Evolutionary conservation across 2,113 vertebrate genomes (phyloP).

Genomic region (Lasiurus borealis): DNA sequence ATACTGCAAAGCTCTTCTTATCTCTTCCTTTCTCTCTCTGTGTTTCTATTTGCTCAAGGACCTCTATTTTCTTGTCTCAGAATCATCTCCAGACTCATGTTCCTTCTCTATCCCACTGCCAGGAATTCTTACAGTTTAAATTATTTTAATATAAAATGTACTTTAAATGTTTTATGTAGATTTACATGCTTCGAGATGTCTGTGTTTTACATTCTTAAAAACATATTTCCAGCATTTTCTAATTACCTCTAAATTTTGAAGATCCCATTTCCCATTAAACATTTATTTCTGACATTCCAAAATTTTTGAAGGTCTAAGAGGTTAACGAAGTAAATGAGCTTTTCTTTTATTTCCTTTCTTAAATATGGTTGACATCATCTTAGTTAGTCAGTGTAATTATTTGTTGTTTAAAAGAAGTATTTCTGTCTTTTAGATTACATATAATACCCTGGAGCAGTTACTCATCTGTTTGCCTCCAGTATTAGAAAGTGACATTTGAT

Average conservation of each 20-base stretch:
- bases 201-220: slow-evolving; percentile 20
- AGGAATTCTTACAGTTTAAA: neutral
- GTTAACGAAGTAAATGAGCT: neutral
- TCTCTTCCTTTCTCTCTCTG: neutral
- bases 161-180: neutral
- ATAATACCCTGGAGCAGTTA: neutral
- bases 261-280: neutral
- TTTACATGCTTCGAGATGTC: neutral
- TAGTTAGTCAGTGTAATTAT: neutral
- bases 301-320: neutral
- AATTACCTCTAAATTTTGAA: neutral
- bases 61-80: neutral
- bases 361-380: neutral
- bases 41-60: neutral
- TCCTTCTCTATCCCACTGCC: neutral
- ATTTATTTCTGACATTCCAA: neutral
- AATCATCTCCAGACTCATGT: neutral
- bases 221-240: neutral
- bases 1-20: neutral
- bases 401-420: neutral
- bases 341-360: neutral
- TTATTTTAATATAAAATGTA: slow-evolving; percentile 9
- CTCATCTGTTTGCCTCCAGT: neutral
- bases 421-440: neutral
- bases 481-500: slow-evolving; percentile 6